Evolutionary conservation across 1,140 invertebrate species (phyloP).

Genomic region (Sweltsa coloradensis): DNA sequence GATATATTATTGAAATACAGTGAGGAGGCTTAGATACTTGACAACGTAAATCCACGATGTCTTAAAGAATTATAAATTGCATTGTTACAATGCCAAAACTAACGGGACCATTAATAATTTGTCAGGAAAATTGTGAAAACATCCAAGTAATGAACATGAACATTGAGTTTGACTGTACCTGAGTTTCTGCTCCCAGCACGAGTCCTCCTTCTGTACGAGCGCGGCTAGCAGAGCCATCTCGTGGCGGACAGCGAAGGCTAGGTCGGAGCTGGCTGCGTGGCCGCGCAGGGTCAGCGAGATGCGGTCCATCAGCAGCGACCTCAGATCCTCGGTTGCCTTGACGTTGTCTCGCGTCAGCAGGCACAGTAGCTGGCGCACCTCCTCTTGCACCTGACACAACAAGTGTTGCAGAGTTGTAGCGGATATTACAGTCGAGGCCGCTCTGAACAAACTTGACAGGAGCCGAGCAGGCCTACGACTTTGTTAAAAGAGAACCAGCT

Average conservation of each 20-base stretch:
- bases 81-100: too few species aligned
- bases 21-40: too few species aligned
- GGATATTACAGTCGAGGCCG: background rate
- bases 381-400: conserved; percentile 57
- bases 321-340: conserved; percentile 76
- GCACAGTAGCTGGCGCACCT: conserved; percentile 77
- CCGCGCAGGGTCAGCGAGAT: conserved; percentile 65
- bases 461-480: too few species aligned
- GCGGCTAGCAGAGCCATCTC: conserved; percentile 82
- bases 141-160: too few species aligned
- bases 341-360: conserved; percentile 82
- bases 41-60: too few species aligned
- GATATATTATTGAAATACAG: too few species aligned
- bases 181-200: conserved; percentile 89
- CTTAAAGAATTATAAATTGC: too few species aligned
- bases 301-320: conserved; percentile 66
- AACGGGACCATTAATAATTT: too few species aligned
- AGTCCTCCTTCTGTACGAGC: conserved; percentile 81
- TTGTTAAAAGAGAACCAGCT: too few species aligned
- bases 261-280: conserved; percentile 47
- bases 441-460: background rate
- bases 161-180: conserved; percentile 35
- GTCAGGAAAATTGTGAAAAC: too few species aligned
- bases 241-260: conserved; percentile 66
- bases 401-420: background rate